These are phyloP conservation scores for Dyspetes luteomarginatus DNA, from an alignment of 2,888 invertebrate species.

Conservation along the genomic window DNA sequence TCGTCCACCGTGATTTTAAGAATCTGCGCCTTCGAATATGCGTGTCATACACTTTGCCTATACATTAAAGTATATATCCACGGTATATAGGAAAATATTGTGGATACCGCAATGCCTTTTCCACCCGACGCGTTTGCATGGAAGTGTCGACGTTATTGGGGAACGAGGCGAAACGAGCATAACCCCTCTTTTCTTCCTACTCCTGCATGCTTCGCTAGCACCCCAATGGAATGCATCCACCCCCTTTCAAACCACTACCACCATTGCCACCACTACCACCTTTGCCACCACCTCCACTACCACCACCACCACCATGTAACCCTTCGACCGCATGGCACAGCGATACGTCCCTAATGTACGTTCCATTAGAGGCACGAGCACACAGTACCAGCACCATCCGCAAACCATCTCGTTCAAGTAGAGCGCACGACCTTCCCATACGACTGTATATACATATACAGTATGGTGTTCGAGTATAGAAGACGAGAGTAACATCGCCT, in stretches of 20 bases:
- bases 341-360: constrained; percentile 74
- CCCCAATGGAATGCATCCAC: constrained; percentile 15
- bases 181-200: constrained; percentile 47
- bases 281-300: constrained; percentile 10
- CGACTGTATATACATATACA: not conserved
- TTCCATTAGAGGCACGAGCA: constrained; percentile 72
- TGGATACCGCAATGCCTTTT: constrained; percentile 58
- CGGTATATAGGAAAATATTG: not conserved
- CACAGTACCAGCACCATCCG: constrained; percentile 12
- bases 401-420: not conserved
- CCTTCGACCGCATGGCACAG: constrained; percentile 55
- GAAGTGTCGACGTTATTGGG: constrained; percentile 60
- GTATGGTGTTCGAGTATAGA: constrained; percentile 15
- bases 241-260: constrained; percentile 3
- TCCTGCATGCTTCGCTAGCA: constrained; percentile 50
- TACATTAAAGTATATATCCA: not conserved
- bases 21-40: constrained; percentile 34
- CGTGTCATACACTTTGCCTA: constrained; percentile 21
- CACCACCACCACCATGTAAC: constrained; percentile 1
- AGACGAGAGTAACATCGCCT: constrained; percentile 44
- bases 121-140: constrained; percentile 63
- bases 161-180: constrained; percentile 30
- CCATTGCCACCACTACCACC: constrained; percentile 34
- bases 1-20: constrained; percentile 20
- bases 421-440: constrained; percentile 6